phyloP scores from a whole-genome alignment of 2,888 invertebrate genomes.

The Parochlus steinenii region DNA sequence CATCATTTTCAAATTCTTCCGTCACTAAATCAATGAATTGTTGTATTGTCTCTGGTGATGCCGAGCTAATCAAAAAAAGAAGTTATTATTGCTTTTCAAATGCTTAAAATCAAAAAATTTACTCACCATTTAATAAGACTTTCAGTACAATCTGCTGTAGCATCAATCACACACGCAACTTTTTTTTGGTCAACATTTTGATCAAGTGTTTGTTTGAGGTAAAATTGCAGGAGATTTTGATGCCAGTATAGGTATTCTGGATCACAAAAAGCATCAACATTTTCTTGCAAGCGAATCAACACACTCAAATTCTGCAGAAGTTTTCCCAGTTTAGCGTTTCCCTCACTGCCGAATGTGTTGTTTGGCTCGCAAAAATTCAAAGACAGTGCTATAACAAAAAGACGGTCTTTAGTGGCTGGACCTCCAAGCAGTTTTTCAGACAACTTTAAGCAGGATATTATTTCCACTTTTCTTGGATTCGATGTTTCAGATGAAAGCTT shows the following conservation, averaged over 20 bases:
- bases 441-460: slow-evolving; percentile 39
- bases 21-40: slow-evolving; percentile 20
- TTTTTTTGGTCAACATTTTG: slow-evolving; percentile 46
- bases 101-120: too few relatives aligned
- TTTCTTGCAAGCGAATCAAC: slow-evolving; percentile 39
- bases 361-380: slow-evolving; percentile 46
- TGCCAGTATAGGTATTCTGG: slow-evolving; percentile 72
- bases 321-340: slow-evolving; percentile 39
- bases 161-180: slow-evolving; percentile 36
- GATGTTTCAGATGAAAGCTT: slow-evolving; percentile 23
- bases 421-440: slow-evolving; percentile 52
- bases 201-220: slow-evolving; percentile 55
- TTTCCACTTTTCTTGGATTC: slow-evolving; percentile 22
- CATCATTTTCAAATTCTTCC: slow-evolving; percentile 35
- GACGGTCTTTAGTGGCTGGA: slow-evolving; percentile 42
- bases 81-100: slow-evolving; percentile 21
- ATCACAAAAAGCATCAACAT: slow-evolving; percentile 45
- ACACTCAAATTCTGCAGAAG: slow-evolving; percentile 47
- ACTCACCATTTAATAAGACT: too few relatives aligned
- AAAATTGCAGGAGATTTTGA: slow-evolving; percentile 55
- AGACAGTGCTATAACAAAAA: slow-evolving; percentile 47
- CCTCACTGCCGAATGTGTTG: slow-evolving; percentile 43
- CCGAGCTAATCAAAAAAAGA: slow-evolving; percentile 27
- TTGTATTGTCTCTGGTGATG: slow-evolving; percentile 21
- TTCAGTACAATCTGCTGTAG: slow-evolving; percentile 29